Evolutionary conservation across 2,113 vertebrate species (phyloP), one percentile per base, ranked within the genome.

Genomic region (Peromyscus californicus): DNA sequence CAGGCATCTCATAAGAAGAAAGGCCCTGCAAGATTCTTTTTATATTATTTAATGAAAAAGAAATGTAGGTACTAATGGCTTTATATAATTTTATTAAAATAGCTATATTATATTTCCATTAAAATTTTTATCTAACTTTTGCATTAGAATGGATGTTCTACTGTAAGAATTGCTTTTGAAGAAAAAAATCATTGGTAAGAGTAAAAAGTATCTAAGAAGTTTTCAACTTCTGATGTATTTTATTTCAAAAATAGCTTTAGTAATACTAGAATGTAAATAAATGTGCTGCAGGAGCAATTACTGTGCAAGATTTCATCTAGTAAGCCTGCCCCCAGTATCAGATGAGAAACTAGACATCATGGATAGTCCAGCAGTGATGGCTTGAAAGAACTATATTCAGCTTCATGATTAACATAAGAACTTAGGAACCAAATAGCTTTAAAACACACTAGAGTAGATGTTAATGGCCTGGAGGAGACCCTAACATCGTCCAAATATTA

Each of bases 121-220:
- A 36, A 54, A 85, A 65, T 51, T 10, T 89, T 96, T 84, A 48
- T 86, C 36, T 87, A 87, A 94, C 48, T n/a, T 96, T 97, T 94
- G 19, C 8, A 26, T 74, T 72, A 89, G 3, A 89, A 96, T 48
- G 0, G 7, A 4, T 78, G 5, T 82, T 87, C 21, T 87, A 63
- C 24, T 84, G 61, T 86, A 67, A 84, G 17, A 83, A 39, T 83
- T 11, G n/a, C 26, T 90, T 94, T 85, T 65, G 24, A 4, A 90
- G 89, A 80, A 94, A 90, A 95, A 29, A 75, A 33, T 12, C n/a
- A 48, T 72, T 88, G 57, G 15, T 90, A 31, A 84, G n/a, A 96
- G 6, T 65, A 63, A 63, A 88, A 94, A 86, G 74, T 83, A 82
- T n/a, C 87, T 87, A 76, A 96, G 42, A 61, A 26, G 42, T 2